These are phyloP conservation scores for Progne subis DNA, from an alignment of 2,113 vertebrate species.

Conservation along the genomic window DNA sequence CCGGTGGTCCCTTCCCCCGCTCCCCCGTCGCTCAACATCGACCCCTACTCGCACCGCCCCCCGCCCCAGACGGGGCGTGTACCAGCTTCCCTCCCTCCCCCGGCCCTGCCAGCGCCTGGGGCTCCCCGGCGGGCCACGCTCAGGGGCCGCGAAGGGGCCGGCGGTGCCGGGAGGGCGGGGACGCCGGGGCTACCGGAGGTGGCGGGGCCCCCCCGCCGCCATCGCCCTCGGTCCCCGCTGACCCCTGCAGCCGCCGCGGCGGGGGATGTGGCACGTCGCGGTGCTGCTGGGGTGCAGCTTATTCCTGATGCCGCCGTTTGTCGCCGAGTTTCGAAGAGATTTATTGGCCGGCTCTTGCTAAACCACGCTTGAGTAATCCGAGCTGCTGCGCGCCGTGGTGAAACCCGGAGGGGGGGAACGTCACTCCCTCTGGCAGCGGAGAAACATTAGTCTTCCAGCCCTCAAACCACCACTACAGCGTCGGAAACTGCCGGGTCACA, in stretches of 20 bases:
- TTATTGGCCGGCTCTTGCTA: slow-evolving; percentile 65
- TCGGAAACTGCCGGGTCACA: slow-evolving; percentile 79
- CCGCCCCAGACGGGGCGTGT: background rate
- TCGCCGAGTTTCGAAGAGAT: slow-evolving; percentile 63
- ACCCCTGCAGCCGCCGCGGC: background rate
- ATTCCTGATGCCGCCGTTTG: slow-evolving; percentile 32
- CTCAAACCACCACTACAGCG: slow-evolving; percentile 65
- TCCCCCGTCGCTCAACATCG: background rate
- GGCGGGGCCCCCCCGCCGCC: background rate
- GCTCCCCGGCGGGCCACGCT: background rate
- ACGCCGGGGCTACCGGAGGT: background rate
- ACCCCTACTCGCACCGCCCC: background rate
- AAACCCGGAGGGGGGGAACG: slow-evolving; percentile 76
- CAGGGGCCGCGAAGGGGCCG: background rate
- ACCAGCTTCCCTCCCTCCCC: background rate
- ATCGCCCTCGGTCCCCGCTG: background rate
- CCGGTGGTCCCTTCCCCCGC: background rate
- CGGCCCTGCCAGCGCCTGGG: background rate
- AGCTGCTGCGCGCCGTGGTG: slow-evolving; percentile 75
- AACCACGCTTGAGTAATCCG: slow-evolving; percentile 79
- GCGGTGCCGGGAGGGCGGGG: background rate
- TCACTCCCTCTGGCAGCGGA: slow-evolving; percentile 77
- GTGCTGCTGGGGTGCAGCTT: slow-evolving; percentile 21
- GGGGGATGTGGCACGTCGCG: slow-evolving; percentile 1
- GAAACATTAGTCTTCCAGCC: slow-evolving; percentile 76